phyloP scores from a whole-genome alignment of 2,113 vertebrate genomes.

The Hippocampus comes region DNA sequence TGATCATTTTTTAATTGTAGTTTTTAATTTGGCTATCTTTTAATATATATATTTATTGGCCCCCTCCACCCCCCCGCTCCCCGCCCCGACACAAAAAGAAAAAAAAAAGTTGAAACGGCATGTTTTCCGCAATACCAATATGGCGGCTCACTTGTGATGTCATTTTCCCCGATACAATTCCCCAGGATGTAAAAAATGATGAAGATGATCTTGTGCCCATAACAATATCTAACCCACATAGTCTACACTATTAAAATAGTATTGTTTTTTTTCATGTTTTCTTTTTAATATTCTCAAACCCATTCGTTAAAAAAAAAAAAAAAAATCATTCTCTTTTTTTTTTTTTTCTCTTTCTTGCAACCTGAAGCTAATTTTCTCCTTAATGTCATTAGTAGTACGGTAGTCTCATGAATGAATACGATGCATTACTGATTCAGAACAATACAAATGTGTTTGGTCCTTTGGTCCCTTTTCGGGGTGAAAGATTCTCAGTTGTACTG shows the following conservation, averaged over 20 bases:
- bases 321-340: slow-evolving; percentile 67
- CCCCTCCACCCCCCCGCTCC: too few species aligned
- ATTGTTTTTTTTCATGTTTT: slow-evolving; percentile 64
- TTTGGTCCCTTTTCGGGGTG: slow-evolving; percentile 81
- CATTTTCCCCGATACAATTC: neutral
- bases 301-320: slow-evolving; percentile 77
- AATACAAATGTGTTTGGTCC: slow-evolving; percentile 82
- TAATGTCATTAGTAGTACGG: slow-evolving; percentile 77
- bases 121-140: neutral
- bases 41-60: too few species aligned
- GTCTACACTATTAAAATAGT: slow-evolving; percentile 79
- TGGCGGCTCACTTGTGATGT: neutral
- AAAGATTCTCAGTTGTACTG: slow-evolving; percentile 77
- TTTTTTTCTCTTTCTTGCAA: slow-evolving; percentile 56
- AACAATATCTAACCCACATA: slow-evolving; percentile 70
- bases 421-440: slow-evolving; percentile 77
- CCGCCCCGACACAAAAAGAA: too few species aligned
- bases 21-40: too few species aligned
- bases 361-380: slow-evolving; percentile 77
- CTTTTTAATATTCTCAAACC: slow-evolving; percentile 75
- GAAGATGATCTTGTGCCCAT: slow-evolving; percentile 54
- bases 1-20: too few species aligned
- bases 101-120: neutral
- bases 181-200: slow-evolving; percentile 53
- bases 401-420: slow-evolving; percentile 74